These are phyloP conservation scores for Mus spretus DNA, from an alignment of 2,797 vertebrate species.

Conservation along the genomic window DNA sequence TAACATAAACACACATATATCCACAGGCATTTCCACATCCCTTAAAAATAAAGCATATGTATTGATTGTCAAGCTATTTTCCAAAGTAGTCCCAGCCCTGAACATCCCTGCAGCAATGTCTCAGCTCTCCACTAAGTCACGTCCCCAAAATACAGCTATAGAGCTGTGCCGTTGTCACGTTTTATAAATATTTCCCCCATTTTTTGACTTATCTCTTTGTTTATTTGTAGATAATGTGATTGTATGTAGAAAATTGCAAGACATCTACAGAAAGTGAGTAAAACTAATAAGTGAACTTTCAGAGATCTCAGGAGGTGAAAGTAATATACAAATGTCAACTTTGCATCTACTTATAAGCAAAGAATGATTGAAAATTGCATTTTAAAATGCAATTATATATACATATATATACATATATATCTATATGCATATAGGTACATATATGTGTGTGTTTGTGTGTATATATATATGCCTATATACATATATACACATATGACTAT, in stretches of 20 bases:
- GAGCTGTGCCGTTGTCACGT: not conserved
- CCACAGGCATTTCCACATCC: not conserved
- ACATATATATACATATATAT: no score
- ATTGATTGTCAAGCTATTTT: not conserved
- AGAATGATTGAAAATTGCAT: not conserved
- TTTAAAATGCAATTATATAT: not conserved
- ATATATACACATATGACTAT: no score
- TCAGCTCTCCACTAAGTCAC: not conserved
- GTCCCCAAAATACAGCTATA: not conserved
- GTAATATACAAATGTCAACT: not conserved
- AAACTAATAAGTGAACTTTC: not conserved
- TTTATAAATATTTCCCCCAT: not conserved
- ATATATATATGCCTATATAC: no score
- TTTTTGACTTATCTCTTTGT: not conserved
- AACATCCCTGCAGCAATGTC: not conserved
- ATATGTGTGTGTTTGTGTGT: no score
- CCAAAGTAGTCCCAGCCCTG: not conserved
- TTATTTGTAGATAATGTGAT: not conserved
- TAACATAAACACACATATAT: not conserved
- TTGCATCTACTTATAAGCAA: not conserved
- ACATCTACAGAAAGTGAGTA: not conserved
- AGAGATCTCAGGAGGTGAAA: not conserved
- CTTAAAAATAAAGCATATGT: not conserved
- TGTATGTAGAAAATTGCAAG: not conserved
- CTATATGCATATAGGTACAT: no score